Conservation (phyloP, 1,140 invertebrate genomes). For the Drosophila chauvacae region DNA sequence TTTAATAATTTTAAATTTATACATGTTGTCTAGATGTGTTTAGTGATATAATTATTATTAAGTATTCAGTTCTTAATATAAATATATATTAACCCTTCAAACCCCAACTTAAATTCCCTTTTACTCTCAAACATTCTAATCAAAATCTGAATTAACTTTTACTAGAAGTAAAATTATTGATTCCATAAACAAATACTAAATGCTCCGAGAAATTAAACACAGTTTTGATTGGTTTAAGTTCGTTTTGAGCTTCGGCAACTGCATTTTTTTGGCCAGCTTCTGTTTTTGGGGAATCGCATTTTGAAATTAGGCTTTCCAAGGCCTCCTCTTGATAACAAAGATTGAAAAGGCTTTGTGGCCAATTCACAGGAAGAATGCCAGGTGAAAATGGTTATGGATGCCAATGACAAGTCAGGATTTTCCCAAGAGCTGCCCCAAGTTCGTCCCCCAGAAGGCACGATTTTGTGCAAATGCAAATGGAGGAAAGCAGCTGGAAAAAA, state of each 20-base stretch:
- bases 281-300: constrained; percentile 4
- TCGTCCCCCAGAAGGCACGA: background rate
- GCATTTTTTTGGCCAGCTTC: background rate
- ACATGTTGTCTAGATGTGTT: background rate
- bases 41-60: background rate
- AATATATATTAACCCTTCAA: background rate
- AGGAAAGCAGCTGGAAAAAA: background rate
- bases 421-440: background rate
- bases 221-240: background rate
- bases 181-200: background rate
- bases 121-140: background rate
- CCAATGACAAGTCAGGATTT: constrained; percentile 35
- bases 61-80: background rate
- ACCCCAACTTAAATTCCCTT: background rate
- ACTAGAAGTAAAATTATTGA: background rate
- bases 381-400: constrained; percentile 34
- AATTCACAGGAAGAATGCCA: constrained; percentile 3
- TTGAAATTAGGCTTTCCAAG: constrained; percentile 5
- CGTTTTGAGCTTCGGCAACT: background rate
- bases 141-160: background rate
- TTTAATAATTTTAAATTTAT: too few relatives aligned
- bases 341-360: constrained; percentile 4
- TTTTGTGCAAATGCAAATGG: constrained; percentile 12
- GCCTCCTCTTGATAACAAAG: background rate
- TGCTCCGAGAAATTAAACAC: background rate